Percentiles rank a stretch among this genome's conserved stretches.
Evolutionary conservation across 2,888 invertebrate species (phyloP).

Genomic region (Ichneumoninae sp.): DNA sequence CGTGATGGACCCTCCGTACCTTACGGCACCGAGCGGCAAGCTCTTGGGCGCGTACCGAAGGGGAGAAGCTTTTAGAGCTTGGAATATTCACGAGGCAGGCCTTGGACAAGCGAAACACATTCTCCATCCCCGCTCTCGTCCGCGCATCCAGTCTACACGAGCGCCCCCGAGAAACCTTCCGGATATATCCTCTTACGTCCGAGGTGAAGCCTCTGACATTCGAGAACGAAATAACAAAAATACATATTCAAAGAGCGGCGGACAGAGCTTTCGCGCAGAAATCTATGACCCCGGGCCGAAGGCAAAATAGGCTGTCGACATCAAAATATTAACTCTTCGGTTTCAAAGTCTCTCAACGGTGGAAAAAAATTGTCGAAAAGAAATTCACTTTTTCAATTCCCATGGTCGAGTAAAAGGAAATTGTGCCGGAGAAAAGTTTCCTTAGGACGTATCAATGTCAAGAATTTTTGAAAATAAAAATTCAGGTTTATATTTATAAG

Average conservation of each 20-base stretch:
- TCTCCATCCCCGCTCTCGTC: slow-evolving; percentile 69
- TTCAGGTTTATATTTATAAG: background rate
- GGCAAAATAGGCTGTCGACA: no score
- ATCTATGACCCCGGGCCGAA: background rate
- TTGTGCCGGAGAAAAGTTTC: no score
- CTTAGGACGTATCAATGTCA: no score
- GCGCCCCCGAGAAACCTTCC: slow-evolving; percentile 55
- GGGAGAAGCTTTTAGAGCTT: slow-evolving; percentile 83
- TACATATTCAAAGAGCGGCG: background rate
- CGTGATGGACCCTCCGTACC: slow-evolving; percentile 84
- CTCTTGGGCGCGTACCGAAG: slow-evolving; percentile 65
- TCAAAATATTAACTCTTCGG: background rate
- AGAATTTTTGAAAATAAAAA: background rate
- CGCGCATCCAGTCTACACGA: slow-evolving; percentile 23
- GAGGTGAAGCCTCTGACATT: slow-evolving; percentile 53
- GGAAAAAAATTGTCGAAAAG: no score
- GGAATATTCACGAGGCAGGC: slow-evolving; percentile 83
- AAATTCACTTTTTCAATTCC: no score
- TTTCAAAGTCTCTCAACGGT: background rate
- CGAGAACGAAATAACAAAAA: slow-evolving; percentile 39
- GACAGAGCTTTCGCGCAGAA: background rate
- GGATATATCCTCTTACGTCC: slow-evolving; percentile 67
- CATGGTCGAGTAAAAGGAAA: background rate
- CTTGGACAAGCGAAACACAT: slow-evolving; percentile 81
- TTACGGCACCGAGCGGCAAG: slow-evolving; percentile 66